A percentile compares a stretch with the other conserved stretches of the same genome.
phyloP scores from a whole-genome alignment of 2,113 vertebrate species.

The Glaucomys volans region DNA sequence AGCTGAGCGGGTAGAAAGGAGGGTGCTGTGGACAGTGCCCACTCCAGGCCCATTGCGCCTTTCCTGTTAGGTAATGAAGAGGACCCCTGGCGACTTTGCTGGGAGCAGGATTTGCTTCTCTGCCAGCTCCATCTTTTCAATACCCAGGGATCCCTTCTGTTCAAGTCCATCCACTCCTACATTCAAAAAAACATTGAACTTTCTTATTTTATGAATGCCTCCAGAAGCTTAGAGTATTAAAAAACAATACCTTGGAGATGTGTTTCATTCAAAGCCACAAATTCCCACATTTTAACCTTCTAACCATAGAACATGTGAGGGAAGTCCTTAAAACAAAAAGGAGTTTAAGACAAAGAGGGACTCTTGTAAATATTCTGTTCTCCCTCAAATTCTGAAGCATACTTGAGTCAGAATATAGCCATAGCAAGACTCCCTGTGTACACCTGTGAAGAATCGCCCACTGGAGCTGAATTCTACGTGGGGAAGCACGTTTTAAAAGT shows the following conservation, averaged over 20 bases:
- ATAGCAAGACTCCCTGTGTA: neutral
- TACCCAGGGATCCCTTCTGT: neutral
- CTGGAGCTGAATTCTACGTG: neutral
- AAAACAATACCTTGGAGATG: neutral
- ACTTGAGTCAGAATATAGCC: neutral
- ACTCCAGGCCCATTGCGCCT: neutral
- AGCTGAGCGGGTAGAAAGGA: neutral
- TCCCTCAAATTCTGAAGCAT: neutral
- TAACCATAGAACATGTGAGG: neutral
- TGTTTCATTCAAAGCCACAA: neutral
- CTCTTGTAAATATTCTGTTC: neutral
- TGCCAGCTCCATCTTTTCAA: neutral
- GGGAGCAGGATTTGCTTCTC: neutral
- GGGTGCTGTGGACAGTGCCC: neutral
- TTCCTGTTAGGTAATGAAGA: neutral
- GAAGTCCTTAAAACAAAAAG: neutral
- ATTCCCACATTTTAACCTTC: conserved; percentile 23
- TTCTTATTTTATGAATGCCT: neutral
- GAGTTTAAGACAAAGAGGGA: neutral
- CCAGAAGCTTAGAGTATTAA: neutral
- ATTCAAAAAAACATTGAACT: neutral
- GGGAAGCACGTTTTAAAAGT: neutral
- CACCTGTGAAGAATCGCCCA: neutral
- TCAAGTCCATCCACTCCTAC: neutral
- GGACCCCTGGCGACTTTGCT: no score